phyloP scores from a whole-genome alignment of 2,113 vertebrate genomes.

The Sphaerodactylus townsendi region DNA sequence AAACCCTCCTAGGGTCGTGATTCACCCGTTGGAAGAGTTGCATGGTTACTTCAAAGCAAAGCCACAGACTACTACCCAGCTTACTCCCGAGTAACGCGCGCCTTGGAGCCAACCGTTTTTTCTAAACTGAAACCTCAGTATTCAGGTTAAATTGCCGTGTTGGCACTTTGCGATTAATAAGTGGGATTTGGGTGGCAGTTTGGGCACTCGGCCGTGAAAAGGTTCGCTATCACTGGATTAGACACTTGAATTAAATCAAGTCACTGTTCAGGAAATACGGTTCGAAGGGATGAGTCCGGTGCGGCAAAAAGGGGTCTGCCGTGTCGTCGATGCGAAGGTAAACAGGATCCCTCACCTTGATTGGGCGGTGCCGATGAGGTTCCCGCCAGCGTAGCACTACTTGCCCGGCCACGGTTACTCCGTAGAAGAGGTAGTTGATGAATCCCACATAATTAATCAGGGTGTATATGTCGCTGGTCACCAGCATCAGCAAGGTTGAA shows the following conservation, averaged over 20 bases:
- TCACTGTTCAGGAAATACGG: neutral
- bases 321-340: neutral
- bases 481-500: slow-evolving; percentile 91
- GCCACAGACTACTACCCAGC: too few species aligned
- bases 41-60: too few species aligned
- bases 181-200: too few species aligned
- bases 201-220: too few species aligned
- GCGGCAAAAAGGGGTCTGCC: neutral
- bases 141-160: too few species aligned
- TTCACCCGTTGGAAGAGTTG: too few species aligned
- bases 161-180: too few species aligned
- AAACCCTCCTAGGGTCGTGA: too few species aligned
- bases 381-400: slow-evolving; percentile 87
- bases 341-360: slow-evolving; percentile 77
- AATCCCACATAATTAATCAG: slow-evolving; percentile 96
- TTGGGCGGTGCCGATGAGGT: slow-evolving; percentile 85
- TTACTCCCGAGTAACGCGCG: too few species aligned
- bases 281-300: neutral
- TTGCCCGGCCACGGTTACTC: slow-evolving; percentile 90
- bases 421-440: slow-evolving; percentile 96
- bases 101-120: too few species aligned
- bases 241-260: neutral
- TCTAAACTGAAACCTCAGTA: too few species aligned
- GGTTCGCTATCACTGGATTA: too few species aligned
- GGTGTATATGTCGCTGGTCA: slow-evolving; percentile 94